Conservation (phyloP, 2,888 invertebrate species). For the Tenthredo amoena region DNA sequence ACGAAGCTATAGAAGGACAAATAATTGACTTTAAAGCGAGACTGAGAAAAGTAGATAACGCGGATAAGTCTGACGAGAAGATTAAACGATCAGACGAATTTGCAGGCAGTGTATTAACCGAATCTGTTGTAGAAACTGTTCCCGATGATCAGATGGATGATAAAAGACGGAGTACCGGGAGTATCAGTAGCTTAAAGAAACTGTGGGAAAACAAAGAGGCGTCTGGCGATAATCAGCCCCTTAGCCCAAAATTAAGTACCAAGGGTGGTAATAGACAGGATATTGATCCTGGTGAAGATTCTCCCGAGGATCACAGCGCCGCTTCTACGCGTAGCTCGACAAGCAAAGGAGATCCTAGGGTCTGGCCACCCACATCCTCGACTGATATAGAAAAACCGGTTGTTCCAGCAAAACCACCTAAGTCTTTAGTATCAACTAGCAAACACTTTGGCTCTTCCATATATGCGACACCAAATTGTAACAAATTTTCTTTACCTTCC, state of each 20-base stretch:
- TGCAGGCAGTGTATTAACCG: constrained; percentile 62
- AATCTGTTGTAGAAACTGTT: constrained; percentile 69
- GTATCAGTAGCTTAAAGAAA: constrained; percentile 95
- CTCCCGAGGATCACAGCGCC: constrained; percentile 78
- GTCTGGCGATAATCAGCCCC: constrained; percentile 79
- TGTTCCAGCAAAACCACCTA: constrained; percentile 79
- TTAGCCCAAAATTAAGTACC: constrained; percentile 83
- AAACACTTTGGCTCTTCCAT: constrained; percentile 82
- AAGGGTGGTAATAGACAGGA: constrained; percentile 63
- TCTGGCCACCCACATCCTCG: constrained; percentile 79
- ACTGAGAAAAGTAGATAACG: constrained; percentile 88
- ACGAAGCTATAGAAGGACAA: constrained; percentile 81
- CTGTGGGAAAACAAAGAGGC: constrained; percentile 93
- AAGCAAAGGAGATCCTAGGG: constrained; percentile 78
- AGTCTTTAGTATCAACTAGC: constrained; percentile 76
- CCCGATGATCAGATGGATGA: constrained; percentile 86
- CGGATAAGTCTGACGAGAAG: constrained; percentile 68
- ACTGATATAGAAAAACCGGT: constrained; percentile 83
- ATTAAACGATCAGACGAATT: constrained; percentile 72
- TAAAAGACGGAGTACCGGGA: constrained; percentile 94
- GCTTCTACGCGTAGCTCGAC: constrained; percentile 77
- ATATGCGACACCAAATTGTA: constrained; percentile 87
- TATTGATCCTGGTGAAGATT: constrained; percentile 72
- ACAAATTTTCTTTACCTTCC: constrained; percentile 58
- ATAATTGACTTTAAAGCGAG: constrained; percentile 93